Evolutionary conservation across 2,113 vertebrate species (phyloP), one percentile per base, ranked within the genome.

Genomic region (Probosciger aterrimus): DNA sequence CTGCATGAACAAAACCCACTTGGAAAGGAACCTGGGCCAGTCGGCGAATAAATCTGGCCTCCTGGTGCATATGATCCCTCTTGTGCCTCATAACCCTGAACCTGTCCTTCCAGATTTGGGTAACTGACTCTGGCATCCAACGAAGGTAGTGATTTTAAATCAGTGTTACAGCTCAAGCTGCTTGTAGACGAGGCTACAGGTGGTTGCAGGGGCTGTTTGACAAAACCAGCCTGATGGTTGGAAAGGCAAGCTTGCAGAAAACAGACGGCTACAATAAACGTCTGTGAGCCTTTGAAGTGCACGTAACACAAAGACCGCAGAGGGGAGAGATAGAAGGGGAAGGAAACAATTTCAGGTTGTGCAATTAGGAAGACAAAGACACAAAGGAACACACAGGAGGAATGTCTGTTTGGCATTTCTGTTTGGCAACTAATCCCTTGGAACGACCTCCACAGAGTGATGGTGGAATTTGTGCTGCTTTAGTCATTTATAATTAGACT

Each of bases 141-240:
- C 3, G 18, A 28, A 88, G 19, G n/a, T 33, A 75, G 47, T 71
- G 69, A 84, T 95, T 95, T 95, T 86, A 95, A 94, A 79, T 59
- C 81, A 86, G 24, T 19, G 55, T 63, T 91, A 91, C 94, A 91
- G 63, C 82, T 92, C 82, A 92, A 94, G 80, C 55, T 92, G 43
- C 71, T 89, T 82, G 37, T 57, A 82, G 79, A 74, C 1, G 14
- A 90, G 52, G 50, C 60, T 93, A 75, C 50, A 65, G 87, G 82
- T 4, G 11, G 53, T 37, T 44, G 18, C 46, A 86, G 53, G 44
- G 47, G 30, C 63, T 94, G 89, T 64, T 80, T 92, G 77, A 92
- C 35, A 76, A 94, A 91, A 78, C 59, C 44, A 74, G 31, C 25
- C 35, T 77, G 78, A 87, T 28, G 31, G 37, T 3, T 94, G 59